Percentiles rank a stretch among this genome's conserved stretches.
Evolutionary conservation across 2,888 invertebrate genomes (phyloP).

Genomic region (Leptopilina myrica): DNA sequence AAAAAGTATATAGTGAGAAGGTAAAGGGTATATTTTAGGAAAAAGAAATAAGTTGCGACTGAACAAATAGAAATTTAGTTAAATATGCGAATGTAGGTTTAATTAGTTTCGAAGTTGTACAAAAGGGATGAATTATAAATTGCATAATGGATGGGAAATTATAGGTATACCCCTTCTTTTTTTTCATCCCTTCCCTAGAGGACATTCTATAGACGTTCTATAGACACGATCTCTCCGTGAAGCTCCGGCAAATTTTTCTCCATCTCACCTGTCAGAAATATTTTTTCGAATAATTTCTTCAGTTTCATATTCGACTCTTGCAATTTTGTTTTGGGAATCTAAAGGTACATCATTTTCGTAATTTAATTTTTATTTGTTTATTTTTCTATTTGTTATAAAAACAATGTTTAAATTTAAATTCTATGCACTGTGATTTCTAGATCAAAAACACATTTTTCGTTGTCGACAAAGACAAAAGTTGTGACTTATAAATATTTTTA

Average conservation of each 20-base stretch:
- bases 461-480: too few species aligned
- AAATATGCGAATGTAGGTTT: neutral
- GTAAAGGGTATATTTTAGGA: neutral
- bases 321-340: too few species aligned
- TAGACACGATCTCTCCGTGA: conserved; percentile 20
- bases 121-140: conserved; percentile 9
- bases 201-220: conserved; percentile 21
- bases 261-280: neutral
- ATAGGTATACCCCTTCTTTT: conserved; percentile 39
- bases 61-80: conserved; percentile 5
- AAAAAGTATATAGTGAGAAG: neutral
- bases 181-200: conserved; percentile 19
- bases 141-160: conserved; percentile 1
- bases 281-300: neutral
- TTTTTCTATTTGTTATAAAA: too few species aligned
- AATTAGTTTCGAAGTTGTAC: neutral
- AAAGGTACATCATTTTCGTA: too few species aligned
- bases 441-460: too few species aligned
- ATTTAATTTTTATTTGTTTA: too few species aligned
- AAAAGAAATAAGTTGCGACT: neutral
- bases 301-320: too few species aligned
- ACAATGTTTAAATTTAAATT: too few species aligned
- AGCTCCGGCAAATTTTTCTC: conserved; percentile 26
- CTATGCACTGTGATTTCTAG: too few species aligned
- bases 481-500: too few species aligned